phyloP scores from a whole-genome alignment of 2,888 invertebrate genomes.

The Dynastes tityus region DNA sequence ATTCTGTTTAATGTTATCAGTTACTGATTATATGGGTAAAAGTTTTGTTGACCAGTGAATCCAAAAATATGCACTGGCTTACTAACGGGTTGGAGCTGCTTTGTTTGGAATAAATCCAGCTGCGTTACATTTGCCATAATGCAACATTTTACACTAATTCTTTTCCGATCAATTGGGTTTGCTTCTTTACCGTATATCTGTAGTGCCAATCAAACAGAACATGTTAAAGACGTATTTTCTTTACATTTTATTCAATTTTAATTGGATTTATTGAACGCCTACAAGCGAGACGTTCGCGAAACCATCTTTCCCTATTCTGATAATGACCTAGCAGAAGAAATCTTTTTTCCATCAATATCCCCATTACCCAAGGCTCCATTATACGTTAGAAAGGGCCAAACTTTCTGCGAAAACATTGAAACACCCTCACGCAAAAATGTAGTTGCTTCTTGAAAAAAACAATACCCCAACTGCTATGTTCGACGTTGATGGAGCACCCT shows the following conservation, averaged over 20 bases:
- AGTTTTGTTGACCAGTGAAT: too few relatives aligned
- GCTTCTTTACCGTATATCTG: too few relatives aligned
- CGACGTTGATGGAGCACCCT: conserved; percentile 60
- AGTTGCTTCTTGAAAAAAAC: conserved; percentile 62
- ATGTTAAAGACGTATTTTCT: too few relatives aligned
- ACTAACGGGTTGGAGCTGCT: too few relatives aligned
- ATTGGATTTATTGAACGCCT: neutral
- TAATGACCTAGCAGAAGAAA: conserved; percentile 55
- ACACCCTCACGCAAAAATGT: conserved; percentile 69
- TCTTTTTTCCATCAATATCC: conserved; percentile 43
- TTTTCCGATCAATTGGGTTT: too few relatives aligned
- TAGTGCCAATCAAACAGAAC: too few relatives aligned
- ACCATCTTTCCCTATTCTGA: conserved; percentile 62
- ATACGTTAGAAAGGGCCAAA: conserved; percentile 62
- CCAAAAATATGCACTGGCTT: too few relatives aligned
- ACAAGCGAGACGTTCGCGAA: conserved; percentile 53
- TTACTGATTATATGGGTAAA: too few relatives aligned
- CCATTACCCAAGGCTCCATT: conserved; percentile 58
- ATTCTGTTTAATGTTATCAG: too few relatives aligned
- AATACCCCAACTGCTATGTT: conserved; percentile 56
- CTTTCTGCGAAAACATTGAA: conserved; percentile 70
- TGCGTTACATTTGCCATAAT: too few relatives aligned
- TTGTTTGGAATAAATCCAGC: too few relatives aligned
- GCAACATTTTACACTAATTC: too few relatives aligned
- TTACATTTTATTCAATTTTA: neutral